Percentiles rank a stretch among this genome's conserved stretches.
Evolutionary conservation across 2,113 vertebrate species (phyloP).

Genomic region (Zosterops lateralis): DNA sequence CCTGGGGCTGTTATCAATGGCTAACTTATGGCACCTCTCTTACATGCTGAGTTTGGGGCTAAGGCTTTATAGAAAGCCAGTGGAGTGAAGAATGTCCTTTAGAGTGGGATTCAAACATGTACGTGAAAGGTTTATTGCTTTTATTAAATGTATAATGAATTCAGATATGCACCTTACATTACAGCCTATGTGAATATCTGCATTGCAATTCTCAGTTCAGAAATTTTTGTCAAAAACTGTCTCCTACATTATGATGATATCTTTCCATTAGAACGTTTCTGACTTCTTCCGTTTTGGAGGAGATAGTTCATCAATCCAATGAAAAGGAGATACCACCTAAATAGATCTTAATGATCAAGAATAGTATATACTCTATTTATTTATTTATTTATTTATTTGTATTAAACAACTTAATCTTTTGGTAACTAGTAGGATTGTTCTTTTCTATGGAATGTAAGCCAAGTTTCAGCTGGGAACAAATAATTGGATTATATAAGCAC

Average conservation of each 20-base stretch:
- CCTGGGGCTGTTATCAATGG: not conserved
- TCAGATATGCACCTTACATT: not conserved
- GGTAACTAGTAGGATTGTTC: not conserved
- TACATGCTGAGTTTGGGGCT: not conserved
- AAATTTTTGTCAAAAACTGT: not conserved
- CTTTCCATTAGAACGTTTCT: not conserved
- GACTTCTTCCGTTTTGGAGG: not conserved
- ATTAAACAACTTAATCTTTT: not conserved
- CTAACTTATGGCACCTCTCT: not conserved
- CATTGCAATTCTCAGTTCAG: not conserved
- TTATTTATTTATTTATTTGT: not conserved
- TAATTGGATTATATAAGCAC: slow-evolving; percentile 41
- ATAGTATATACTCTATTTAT: not conserved
- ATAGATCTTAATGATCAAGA: not conserved
- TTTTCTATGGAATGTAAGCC: slow-evolving; percentile 13
- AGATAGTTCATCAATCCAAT: not conserved
- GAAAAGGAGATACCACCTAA: not conserved
- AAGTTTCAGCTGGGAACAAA: slow-evolving; percentile 40
- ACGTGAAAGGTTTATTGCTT: not conserved
- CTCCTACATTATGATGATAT: not conserved
- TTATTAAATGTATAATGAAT: not conserved
- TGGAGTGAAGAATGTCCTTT: not conserved
- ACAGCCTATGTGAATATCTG: not conserved
- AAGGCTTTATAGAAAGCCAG: not conserved
- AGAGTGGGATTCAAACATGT: not conserved